Conservation (phyloP, 2,797 vertebrate genomes). For the Melanotaenia pygmaea region DNA sequence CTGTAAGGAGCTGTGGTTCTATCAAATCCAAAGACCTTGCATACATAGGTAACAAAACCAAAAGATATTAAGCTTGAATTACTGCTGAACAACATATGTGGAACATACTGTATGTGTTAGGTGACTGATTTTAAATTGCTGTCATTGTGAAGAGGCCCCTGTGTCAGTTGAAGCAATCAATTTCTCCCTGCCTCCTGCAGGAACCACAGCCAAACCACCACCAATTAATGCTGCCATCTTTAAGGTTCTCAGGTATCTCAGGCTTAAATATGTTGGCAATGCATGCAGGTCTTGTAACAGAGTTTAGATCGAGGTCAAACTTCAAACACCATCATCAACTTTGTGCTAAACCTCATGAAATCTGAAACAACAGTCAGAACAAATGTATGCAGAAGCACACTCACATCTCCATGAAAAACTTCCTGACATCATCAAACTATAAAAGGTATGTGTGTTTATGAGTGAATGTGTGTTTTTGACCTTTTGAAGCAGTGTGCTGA, state of each 20-base stretch:
- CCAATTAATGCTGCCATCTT: constrained; percentile 20
- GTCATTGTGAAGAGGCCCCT: constrained; percentile 30
- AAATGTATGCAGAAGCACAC: constrained; percentile 1
- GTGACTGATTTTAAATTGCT: constrained; percentile 43
- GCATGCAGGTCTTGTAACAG: neutral
- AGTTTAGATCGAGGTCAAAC: constrained; percentile 2
- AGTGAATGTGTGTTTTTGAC: constrained; percentile 68
- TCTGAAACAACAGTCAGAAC: neutral
- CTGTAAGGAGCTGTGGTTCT: constrained; percentile 16
- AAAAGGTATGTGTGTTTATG: neutral
- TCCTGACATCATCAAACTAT: constrained; percentile 4
- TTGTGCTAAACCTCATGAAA: constrained; percentile 5
- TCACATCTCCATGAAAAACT: constrained; percentile 3
- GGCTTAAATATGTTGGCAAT: constrained; percentile 5
- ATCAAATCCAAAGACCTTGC: constrained; percentile 31
- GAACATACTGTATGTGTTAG: constrained; percentile 15
- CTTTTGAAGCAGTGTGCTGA: constrained; percentile 99
- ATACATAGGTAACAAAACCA: neutral
- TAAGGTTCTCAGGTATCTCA: constrained; percentile 11
- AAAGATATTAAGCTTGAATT: neutral
- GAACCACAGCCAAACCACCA: constrained; percentile 31
- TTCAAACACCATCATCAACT: neutral
- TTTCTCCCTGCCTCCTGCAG: constrained; percentile 23
- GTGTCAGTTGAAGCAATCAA: constrained; percentile 39
- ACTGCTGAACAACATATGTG: constrained; percentile 1